Evolutionary conservation across 2,888 invertebrate genomes (phyloP).

Genomic region (Bugulina stolonifera): DNA sequence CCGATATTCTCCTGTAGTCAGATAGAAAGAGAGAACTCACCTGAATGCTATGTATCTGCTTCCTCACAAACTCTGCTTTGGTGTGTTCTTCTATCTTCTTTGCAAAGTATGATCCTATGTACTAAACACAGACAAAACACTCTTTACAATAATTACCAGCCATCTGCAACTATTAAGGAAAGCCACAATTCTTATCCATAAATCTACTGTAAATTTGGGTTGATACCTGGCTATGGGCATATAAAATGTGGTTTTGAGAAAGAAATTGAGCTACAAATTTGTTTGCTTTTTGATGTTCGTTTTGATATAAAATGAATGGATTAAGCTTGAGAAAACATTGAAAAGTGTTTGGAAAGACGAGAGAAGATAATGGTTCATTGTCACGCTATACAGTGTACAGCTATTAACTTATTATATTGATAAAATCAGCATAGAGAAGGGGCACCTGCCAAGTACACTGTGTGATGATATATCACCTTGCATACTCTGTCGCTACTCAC

Average conservation of each 20-base stretch:
- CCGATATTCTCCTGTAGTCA: no score
- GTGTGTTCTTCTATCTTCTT: background rate
- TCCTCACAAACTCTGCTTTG: background rate
- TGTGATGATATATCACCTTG: no score
- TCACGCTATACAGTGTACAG: background rate
- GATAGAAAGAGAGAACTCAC: no score
- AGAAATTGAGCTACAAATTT: no score
- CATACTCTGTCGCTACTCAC: no score
- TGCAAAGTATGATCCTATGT: conserved; percentile 2
- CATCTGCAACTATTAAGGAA: no score
- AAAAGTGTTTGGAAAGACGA: background rate
- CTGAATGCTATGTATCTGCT: background rate
- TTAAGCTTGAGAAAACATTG: background rate
- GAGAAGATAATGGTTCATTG: background rate
- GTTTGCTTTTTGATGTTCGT: no score
- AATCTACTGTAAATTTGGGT: no score
- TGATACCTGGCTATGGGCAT: no score
- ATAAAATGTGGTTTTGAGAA: no score
- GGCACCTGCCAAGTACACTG: background rate
- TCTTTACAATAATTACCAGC: no score
- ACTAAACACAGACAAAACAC: background rate
- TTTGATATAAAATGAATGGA: background rate
- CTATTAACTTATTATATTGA: background rate
- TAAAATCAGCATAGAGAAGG: background rate
- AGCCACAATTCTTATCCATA: no score